These are phyloP conservation scores for Crotalus tigris DNA, from an alignment of 2,113 vertebrate species.

Conservation along the genomic window DNA sequence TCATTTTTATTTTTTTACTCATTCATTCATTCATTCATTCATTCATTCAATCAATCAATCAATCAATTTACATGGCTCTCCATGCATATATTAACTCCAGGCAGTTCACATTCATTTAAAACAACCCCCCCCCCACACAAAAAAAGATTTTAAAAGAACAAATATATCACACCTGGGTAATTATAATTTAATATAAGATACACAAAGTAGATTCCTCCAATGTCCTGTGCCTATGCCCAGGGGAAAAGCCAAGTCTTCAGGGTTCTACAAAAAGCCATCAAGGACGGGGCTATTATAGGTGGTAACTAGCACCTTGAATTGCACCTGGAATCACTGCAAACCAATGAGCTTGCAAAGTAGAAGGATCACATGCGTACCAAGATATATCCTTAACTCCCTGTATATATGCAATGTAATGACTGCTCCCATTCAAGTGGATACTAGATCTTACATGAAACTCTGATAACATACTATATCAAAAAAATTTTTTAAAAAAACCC, in stretches of 20 bases:
- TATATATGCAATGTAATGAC: background rate
- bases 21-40: too few relatives aligned
- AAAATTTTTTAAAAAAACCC: too few relatives aligned
- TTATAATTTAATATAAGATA: background rate
- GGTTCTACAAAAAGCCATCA: background rate
- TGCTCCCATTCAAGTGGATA: background rate
- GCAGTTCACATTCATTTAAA: background rate
- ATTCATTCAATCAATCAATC: too few relatives aligned
- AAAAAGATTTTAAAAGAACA: background rate
- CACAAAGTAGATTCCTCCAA: background rate
- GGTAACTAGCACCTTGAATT: background rate
- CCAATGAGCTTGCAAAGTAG: background rate
- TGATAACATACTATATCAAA: background rate
- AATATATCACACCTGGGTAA: background rate
- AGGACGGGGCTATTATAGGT: background rate
- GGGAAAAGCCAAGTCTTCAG: background rate
- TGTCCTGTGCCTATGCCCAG: background rate
- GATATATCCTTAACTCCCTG: background rate
- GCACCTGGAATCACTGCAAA: background rate
- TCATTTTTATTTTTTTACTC: background rate
- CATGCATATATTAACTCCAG: background rate
- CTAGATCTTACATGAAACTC: background rate
- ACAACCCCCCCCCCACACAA: background rate
- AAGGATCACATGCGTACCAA: background rate
- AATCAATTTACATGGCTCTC: background rate